Evolutionary conservation across 2,888 invertebrate genomes (phyloP).

Genomic region (Nephrocerus scutellatus): DNA sequence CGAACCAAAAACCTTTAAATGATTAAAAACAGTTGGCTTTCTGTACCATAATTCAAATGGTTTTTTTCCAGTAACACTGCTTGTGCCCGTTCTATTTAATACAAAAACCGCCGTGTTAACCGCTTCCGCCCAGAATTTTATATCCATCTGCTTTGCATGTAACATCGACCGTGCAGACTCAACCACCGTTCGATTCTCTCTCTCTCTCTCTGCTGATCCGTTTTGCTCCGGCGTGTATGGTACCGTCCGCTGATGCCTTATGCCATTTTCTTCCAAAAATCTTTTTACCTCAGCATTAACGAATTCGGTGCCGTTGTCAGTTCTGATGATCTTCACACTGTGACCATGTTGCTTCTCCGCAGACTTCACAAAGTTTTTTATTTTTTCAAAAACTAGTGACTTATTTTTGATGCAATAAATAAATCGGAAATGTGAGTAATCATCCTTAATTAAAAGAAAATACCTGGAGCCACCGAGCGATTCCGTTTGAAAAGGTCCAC

Average conservation of each 20-base stretch:
- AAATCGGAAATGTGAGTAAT: slow-evolving; percentile 12
- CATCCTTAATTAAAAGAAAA: slow-evolving; percentile 20
- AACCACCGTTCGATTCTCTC: slow-evolving; percentile 34
- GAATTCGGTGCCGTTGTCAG: slow-evolving; percentile 29
- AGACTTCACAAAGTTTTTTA: slow-evolving; percentile 6
- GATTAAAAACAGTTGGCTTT: slow-evolving; percentile 1
- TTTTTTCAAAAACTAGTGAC: too few relatives aligned
- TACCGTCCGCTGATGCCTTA: slow-evolving; percentile 26
- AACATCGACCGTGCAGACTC: slow-evolving; percentile 30
- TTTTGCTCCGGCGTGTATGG: slow-evolving; percentile 39
- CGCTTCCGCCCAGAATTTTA: slow-evolving; percentile 39
- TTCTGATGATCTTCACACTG: slow-evolving; percentile 21
- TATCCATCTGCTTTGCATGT: slow-evolving; percentile 20
- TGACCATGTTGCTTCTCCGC: slow-evolving; percentile 18
- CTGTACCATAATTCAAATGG: slow-evolving; percentile 27
- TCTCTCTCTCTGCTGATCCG: slow-evolving; percentile 32
- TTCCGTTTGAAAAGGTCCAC: too few relatives aligned
- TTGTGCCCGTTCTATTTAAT: slow-evolving; percentile 31
- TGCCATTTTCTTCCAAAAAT: too few relatives aligned
- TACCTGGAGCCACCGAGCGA: too few relatives aligned
- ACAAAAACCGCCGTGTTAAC: slow-evolving; percentile 34
- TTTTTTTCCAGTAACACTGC: slow-evolving; percentile 21
- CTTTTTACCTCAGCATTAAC: slow-evolving; percentile 20
- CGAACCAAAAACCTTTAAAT: slow-evolving; percentile 12
- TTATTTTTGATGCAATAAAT: too few relatives aligned